Conservation (phyloP, 2,888 invertebrate species). For the Orthosia incerta region DNA sequence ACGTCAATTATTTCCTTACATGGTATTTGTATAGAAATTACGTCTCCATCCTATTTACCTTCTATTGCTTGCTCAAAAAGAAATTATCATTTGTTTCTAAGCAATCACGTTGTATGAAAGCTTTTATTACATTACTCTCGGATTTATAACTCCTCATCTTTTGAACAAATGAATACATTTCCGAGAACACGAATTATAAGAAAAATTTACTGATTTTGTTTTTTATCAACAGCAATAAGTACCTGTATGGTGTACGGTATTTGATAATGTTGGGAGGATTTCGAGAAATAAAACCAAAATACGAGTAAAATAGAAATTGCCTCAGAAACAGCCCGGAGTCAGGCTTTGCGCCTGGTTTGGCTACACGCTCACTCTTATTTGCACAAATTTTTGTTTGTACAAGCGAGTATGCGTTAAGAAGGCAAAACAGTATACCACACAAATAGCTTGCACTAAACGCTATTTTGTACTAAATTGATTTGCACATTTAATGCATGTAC, state of each 20-base stretch:
- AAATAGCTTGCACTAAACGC: no score
- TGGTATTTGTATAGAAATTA: background rate
- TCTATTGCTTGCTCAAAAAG: constrained; percentile 11
- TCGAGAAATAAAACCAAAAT: constrained; percentile 4
- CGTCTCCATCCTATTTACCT: constrained; percentile 5
- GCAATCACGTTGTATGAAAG: constrained; percentile 24
- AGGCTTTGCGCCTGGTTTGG: background rate
- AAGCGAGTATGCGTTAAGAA: no score
- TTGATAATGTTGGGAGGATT: background rate
- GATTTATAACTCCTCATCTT: background rate
- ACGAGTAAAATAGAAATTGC: background rate
- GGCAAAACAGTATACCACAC: no score
- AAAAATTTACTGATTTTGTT: constrained; percentile 15
- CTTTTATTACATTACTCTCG: constrained; percentile 22
- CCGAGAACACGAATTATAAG: background rate
- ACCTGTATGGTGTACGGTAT: background rate
- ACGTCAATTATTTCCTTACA: background rate
- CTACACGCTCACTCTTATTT: no score
- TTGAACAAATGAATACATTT: constrained; percentile 14
- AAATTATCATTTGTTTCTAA: constrained; percentile 9
- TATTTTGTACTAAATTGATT: no score
- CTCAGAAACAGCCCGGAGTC: background rate
- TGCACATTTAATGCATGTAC: no score
- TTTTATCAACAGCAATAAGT: background rate
- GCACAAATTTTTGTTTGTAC: no score